Evolutionary conservation across 2,113 vertebrate genomes (phyloP).

Genomic region (Ameiurus melas): DNA sequence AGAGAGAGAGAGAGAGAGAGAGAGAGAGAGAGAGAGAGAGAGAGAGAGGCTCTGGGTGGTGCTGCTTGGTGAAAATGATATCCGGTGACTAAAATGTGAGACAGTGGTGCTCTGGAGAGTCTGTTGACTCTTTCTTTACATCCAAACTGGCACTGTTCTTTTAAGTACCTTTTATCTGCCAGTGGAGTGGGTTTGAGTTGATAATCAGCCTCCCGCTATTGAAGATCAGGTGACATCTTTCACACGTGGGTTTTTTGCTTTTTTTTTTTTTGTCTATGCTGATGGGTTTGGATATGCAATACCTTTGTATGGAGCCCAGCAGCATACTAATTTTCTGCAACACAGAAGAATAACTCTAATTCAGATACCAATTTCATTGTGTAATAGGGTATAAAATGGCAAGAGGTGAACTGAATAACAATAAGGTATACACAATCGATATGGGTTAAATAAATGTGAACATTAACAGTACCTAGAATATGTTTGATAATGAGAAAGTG

Average conservation of each 20-base stretch:
- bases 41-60: not conserved
- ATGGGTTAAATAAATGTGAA: slow-evolving; percentile 12
- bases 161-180: not conserved
- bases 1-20: not conserved
- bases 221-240: not conserved
- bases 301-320: not conserved
- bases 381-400: slow-evolving; percentile 48
- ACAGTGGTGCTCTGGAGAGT: not conserved
- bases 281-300: not conserved
- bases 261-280: not conserved
- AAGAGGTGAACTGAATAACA: slow-evolving; percentile 37
- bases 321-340: not conserved
- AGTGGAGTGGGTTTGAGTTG: not conserved
- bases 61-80: not conserved
- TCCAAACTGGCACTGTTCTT: not conserved
- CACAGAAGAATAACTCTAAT: slow-evolving; percentile 11
- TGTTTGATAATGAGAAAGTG: not conserved
- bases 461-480: not conserved
- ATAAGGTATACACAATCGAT: slow-evolving; percentile 45
- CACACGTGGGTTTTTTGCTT: not conserved
- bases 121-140: not conserved
- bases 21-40: not conserved
- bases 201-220: not conserved
- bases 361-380: slow-evolving; percentile 44
- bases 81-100: not conserved